Evolutionary conservation across 2,113 vertebrate species (phyloP), one percentile per base, ranked within the genome.

Genomic region (Tragelaphus imberbis): DNA sequence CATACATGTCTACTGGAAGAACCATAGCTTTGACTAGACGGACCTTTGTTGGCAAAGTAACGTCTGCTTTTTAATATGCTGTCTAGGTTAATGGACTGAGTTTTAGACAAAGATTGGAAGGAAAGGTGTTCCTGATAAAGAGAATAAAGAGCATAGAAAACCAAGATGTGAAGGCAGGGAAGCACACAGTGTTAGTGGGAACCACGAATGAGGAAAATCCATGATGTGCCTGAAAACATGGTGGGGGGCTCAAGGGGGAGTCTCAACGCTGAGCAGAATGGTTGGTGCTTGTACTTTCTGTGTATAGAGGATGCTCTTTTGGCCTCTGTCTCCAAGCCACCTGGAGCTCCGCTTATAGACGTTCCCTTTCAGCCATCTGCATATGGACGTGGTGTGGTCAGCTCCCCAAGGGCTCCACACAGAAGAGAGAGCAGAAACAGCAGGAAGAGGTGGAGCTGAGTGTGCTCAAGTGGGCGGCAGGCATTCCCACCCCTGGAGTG

Each of bases 191-290:
- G 3, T 16, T 5, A 87, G 16, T 55, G 51, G 44, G 44, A 40
- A 21, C 58, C 44, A 5, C 9, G 1, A 58, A 23, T 10, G 63
- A 87, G 56, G 92, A 79, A 84, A 56, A 92, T 65, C 7, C 58
- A 65, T 4, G 1, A 44, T 25, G 11, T 77, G 19, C 40, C 11
- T 58, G 27, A 36, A 77, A 56, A 51, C 14, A 23, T 47, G 44
- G 8, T 6, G 0, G 0, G 27, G 27, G 12, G 6, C 51, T 55
- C 0, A 1, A 2, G n/a, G 21, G 16, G 17, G 7, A 17, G 15
- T 30, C 7, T 56, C 21, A 3, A 3, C 1, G 1, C 51, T 36
- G 6, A 49, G 30, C 33, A 84, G 40, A 36, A 14, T 44, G 28
- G 5, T 15, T 56, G 36, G 56, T n/a, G 25, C 40, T 7, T 28